Evolutionary conservation across 2,797 vertebrate species (phyloP).

Genomic region (Rhadinocentrus ornatus): DNA sequence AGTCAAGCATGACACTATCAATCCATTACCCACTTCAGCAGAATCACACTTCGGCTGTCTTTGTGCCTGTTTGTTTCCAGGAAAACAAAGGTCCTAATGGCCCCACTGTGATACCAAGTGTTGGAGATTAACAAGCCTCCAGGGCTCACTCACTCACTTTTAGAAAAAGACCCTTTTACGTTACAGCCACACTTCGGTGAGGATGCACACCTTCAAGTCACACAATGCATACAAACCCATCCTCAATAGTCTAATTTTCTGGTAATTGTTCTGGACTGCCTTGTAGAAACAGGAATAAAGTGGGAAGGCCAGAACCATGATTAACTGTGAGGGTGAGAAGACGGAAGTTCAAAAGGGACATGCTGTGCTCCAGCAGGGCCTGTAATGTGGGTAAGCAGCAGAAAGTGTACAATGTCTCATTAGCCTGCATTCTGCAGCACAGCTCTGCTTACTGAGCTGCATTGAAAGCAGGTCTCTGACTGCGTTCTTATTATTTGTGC

Average conservation of each 20-base stretch:
- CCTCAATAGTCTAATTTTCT: background rate
- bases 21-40: constrained; percentile 21
- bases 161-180: constrained; percentile 33
- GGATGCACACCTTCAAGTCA: constrained; percentile 7
- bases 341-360: constrained; percentile 2
- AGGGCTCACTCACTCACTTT: constrained; percentile 27
- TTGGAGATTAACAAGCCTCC: constrained; percentile 49
- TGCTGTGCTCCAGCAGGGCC: constrained; percentile 39
- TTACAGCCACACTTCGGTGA: constrained; percentile 39
- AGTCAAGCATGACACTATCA: constrained; percentile 34
- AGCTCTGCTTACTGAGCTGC: constrained; percentile 38
- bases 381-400: constrained; percentile 48
- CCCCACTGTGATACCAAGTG: constrained; percentile 37
- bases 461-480: constrained; percentile 41
- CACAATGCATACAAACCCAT: constrained; percentile 17
- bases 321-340: constrained; percentile 44
- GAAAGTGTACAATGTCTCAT: constrained; percentile 55
- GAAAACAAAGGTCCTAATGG: constrained; percentile 38
- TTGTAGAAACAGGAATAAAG: constrained; percentile 32
- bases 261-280: constrained; percentile 39
- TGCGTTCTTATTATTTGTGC: constrained; percentile 56
- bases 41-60: constrained; percentile 16
- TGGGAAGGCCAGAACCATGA: constrained; percentile 38
- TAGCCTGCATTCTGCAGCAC: constrained; percentile 38
- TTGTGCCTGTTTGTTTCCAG: constrained; percentile 33